Conservation (phyloP, 2,797 vertebrate genomes). For the Microctenopoma lineatum region DNA sequence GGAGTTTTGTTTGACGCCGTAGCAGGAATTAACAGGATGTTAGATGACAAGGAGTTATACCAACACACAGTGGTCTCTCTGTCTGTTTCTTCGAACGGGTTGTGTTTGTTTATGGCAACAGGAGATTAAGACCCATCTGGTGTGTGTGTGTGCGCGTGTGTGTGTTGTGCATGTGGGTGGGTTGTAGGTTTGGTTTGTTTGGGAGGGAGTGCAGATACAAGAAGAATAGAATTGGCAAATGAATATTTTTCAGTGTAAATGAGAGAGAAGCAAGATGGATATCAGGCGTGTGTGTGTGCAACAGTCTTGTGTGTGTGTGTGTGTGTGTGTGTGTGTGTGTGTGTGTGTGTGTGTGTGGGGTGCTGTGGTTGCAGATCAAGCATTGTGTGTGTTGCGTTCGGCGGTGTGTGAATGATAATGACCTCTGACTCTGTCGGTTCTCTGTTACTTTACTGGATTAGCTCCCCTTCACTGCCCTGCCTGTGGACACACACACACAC, state of each 20-base stretch:
- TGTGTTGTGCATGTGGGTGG: constrained; percentile 23
- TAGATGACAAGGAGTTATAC: constrained; percentile 61
- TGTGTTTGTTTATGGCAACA: constrained; percentile 64
- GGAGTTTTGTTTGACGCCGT: constrained; percentile 55
- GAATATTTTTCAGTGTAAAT: constrained; percentile 27
- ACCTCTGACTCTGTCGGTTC: constrained; percentile 67
- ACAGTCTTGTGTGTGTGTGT: constrained; percentile 8
- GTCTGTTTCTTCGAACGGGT: constrained; percentile 45
- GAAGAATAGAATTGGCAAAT: constrained; percentile 24
- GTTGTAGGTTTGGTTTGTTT: constrained; percentile 41
- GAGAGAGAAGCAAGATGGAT: constrained; percentile 27
- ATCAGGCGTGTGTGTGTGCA: constrained; percentile 11
- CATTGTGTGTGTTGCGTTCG: constrained; percentile 38
- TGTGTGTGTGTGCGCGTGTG: constrained; percentile 43
- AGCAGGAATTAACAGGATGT: constrained; percentile 71
- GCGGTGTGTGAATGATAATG: constrained; percentile 69
- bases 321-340: constrained; percentile 17
- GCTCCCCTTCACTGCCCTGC: constrained; percentile 59
- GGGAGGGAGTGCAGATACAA: constrained; percentile 12
- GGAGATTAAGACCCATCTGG: constrained; percentile 69
- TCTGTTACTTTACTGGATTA: constrained; percentile 72
- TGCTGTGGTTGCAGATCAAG: constrained; percentile 35
- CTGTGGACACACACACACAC: constrained; percentile 50
- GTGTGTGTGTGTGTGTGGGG: constrained; percentile 21
- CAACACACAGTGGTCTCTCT: constrained; percentile 51